phyloP scores from a whole-genome alignment of 1,140 invertebrate genomes.

The Spodoptera litura region DNA sequence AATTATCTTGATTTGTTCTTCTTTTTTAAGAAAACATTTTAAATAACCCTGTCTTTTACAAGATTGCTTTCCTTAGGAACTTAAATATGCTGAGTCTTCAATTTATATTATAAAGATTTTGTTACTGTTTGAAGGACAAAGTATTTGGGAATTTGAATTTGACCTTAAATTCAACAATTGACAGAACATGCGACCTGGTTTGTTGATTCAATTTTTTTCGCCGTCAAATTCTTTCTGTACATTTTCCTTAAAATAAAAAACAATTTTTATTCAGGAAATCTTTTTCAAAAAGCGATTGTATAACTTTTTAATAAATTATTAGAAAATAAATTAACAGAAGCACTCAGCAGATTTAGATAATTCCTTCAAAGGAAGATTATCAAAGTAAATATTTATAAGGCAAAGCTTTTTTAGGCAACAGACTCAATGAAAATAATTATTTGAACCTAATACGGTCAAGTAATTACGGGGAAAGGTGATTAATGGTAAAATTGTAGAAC shows the following conservation, averaged over 20 bases:
- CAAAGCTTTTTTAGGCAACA: constrained; percentile 16
- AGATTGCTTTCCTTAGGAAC: no score
- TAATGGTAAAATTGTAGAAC: neutral
- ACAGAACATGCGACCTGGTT: no score
- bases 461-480: neutral
- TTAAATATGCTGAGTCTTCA: no score
- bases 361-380: constrained; percentile 26
- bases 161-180: no score
- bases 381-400: constrained; percentile 27
- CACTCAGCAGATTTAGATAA: constrained; percentile 33
- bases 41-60: no score
- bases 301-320: constrained; percentile 14
- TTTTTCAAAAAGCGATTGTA: neutral
- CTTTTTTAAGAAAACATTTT: no score
- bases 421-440: constrained; percentile 23
- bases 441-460: constrained; percentile 7
- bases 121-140: no score
- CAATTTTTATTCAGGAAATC: neutral
- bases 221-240: neutral
- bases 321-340: constrained; percentile 21
- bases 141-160: no score
- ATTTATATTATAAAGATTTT: no score
- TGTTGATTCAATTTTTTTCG: no score
- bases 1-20: neutral
- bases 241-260: neutral